Percentiles rank a stretch among this genome's conserved stretches.
These are phyloP conservation scores for Hydriomena furcata DNA, from an alignment of 2,888 invertebrate genomes.

Conservation along the genomic window DNA sequence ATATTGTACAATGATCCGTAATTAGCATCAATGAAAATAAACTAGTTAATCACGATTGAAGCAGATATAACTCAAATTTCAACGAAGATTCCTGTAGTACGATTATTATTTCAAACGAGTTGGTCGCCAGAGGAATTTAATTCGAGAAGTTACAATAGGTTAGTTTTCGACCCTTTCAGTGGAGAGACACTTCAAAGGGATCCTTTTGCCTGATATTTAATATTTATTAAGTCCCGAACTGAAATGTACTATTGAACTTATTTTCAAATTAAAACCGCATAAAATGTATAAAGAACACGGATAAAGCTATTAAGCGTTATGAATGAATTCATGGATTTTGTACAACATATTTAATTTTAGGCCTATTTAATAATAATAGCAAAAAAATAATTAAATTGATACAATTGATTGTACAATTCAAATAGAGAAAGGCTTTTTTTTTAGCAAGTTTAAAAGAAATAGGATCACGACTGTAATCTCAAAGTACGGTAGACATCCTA, in stretches of 20 bases:
- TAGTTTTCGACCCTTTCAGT: constrained; percentile 60
- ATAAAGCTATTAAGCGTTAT: too few relatives aligned
- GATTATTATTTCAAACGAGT: constrained; percentile 32
- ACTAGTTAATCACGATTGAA: constrained; percentile 24
- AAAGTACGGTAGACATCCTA: too few relatives aligned
- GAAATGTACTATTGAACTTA: constrained; percentile 42
- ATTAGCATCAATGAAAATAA: constrained; percentile 13
- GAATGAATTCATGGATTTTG: too few relatives aligned
- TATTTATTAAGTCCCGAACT: constrained; percentile 52
- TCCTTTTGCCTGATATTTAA: constrained; percentile 57
- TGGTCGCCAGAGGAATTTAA: constrained; percentile 61
- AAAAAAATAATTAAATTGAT: too few relatives aligned
- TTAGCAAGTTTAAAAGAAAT: too few relatives aligned
- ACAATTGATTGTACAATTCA: too few relatives aligned
- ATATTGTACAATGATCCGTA: constrained; percentile 1
- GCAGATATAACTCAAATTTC: constrained; percentile 8
- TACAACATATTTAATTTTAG: too few relatives aligned
- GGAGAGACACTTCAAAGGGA: constrained; percentile 61
- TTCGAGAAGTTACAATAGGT: constrained; percentile 65
- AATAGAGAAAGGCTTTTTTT: too few relatives aligned
- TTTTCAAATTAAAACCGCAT: constrained; percentile 25
- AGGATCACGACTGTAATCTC: too few relatives aligned
- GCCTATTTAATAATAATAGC: too few relatives aligned
- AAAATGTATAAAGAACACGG: too few relatives aligned
- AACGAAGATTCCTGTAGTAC: constrained; percentile 19